Percentiles rank a stretch among this genome's conserved stretches.
Conservation (phyloP, 2,888 invertebrate species). For the Drymonia ruficornis region DNA sequence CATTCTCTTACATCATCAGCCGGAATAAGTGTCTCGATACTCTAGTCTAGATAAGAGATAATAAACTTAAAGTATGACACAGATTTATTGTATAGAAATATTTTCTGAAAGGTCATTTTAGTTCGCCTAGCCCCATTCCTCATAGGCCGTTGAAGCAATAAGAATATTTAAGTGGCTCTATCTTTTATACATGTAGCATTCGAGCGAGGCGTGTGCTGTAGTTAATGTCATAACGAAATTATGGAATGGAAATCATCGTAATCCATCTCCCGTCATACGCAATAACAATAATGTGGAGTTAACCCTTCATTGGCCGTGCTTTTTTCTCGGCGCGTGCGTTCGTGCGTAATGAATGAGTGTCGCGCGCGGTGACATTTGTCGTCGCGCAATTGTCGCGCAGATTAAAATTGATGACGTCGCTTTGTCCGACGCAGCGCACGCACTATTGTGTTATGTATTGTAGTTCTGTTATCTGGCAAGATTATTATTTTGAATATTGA, state of each 20-base stretch:
- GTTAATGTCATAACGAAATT: slow-evolving; percentile 12
- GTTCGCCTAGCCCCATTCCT: slow-evolving; percentile 23
- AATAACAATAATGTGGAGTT: slow-evolving; percentile 69
- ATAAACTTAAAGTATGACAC: slow-evolving; percentile 37
- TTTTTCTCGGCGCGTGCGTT: slow-evolving; percentile 68
- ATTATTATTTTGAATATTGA: slow-evolving; percentile 58
- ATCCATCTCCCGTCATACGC: slow-evolving; percentile 62
- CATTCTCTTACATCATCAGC: slow-evolving; percentile 30
- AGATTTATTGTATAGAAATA: slow-evolving; percentile 45
- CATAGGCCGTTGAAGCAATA: slow-evolving; percentile 19
- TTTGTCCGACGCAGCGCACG: slow-evolving; percentile 70
- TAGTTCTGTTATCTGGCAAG: slow-evolving; percentile 62
- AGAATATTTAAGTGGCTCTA: slow-evolving; percentile 22
- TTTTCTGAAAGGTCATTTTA: slow-evolving; percentile 40
- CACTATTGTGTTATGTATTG: slow-evolving; percentile 58
- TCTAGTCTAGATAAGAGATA: slow-evolving; percentile 47
- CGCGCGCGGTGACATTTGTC: slow-evolving; percentile 80
- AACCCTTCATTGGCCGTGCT: slow-evolving; percentile 80
- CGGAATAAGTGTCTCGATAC: slow-evolving; percentile 26
- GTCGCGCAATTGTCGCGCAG: slow-evolving; percentile 82
- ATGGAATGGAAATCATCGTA: slow-evolving; percentile 46
- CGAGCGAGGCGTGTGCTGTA: background rate
- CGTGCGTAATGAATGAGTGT: slow-evolving; percentile 78
- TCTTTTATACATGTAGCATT: slow-evolving; percentile 9
- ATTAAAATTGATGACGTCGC: slow-evolving; percentile 84